These are phyloP conservation scores for Podarcis cretensis DNA, from an alignment of 2,113 vertebrate species.

Conservation along the genomic window DNA sequence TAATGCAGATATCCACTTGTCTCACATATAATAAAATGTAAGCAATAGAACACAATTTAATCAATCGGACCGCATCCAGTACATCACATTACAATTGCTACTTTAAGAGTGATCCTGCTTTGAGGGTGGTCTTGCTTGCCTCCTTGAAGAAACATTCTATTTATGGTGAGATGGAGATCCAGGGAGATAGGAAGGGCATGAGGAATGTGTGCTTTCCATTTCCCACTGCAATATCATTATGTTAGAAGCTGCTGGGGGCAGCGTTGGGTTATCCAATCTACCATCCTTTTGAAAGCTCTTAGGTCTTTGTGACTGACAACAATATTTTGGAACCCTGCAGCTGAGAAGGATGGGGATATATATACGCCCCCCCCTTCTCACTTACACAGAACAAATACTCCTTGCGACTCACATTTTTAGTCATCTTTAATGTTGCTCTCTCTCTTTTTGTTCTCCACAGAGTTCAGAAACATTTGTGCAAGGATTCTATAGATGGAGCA, in stretches of 20 bases:
- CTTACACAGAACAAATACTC: slow-evolving; percentile 47
- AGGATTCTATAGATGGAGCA: slow-evolving; percentile 49
- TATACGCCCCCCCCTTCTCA: slow-evolving; percentile 24
- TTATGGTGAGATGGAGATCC: not conserved
- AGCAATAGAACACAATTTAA: no score
- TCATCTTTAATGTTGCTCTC: slow-evolving; percentile 51
- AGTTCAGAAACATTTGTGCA: slow-evolving; percentile 62
- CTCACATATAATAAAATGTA: no score
- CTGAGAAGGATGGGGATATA: not conserved
- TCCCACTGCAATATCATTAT: not conserved
- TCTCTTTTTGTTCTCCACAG: slow-evolving; percentile 46
- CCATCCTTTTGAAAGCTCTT: slow-evolving; percentile 25
- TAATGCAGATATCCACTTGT: no score
- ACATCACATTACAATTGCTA: no score
- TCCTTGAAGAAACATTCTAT: not conserved
- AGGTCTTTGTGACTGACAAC: slow-evolving; percentile 32
- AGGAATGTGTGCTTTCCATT: not conserved
- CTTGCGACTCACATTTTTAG: slow-evolving; percentile 45
- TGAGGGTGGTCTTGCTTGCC: not conserved
- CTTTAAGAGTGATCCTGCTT: not conserved
- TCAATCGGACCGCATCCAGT: no score
- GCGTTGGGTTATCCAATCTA: slow-evolving; percentile 39
- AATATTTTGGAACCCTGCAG: slow-evolving; percentile 47
- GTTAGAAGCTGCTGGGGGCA: not conserved
- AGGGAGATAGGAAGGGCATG: not conserved